Evolutionary conservation across 2,888 invertebrate genomes (phyloP).

Genomic region (Neocrepidodera transversa): DNA sequence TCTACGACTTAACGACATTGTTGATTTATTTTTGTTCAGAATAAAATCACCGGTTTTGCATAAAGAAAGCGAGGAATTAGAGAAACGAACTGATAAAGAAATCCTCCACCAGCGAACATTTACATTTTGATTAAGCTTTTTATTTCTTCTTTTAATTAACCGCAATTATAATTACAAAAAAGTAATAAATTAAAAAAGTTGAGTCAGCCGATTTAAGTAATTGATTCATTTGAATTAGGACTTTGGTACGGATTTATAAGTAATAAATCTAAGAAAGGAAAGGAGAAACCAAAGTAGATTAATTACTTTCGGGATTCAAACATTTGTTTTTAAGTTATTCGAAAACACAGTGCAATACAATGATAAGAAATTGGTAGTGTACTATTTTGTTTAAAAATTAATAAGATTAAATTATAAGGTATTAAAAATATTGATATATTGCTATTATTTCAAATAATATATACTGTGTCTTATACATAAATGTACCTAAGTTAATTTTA

Average conservation of each 20-base stretch:
- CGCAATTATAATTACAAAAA: slow-evolving; percentile 50
- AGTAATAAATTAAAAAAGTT: slow-evolving; percentile 25
- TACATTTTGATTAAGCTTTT: slow-evolving; percentile 55
- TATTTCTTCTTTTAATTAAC: slow-evolving; percentile 54
- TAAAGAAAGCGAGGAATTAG: slow-evolving; percentile 43
- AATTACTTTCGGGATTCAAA: slow-evolving; percentile 10
- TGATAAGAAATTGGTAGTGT: no score
- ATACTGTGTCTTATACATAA: no score
- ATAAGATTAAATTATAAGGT: no score
- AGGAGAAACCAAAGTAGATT: slow-evolving; percentile 8
- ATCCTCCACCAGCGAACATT: slow-evolving; percentile 43
- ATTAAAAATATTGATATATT: no score
- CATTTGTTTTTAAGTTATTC: background rate
- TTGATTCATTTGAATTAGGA: slow-evolving; percentile 21
- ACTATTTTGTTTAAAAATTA: no score
- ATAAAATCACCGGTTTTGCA: slow-evolving; percentile 45
- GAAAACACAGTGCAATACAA: background rate
- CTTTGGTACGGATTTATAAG: slow-evolving; percentile 6
- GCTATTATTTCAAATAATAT: no score
- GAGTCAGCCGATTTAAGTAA: slow-evolving; percentile 21
- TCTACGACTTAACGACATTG: slow-evolving; percentile 24
- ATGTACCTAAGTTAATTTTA: no score
- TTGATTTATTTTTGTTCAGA: slow-evolving; percentile 43
- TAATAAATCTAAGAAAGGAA: slow-evolving; percentile 7
- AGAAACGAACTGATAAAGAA: slow-evolving; percentile 43